A percentile compares a stretch with the other conserved stretches of the same genome.
Conservation (phyloP, 2,113 vertebrate genomes). For the Zosterops borbonicus region DNA sequence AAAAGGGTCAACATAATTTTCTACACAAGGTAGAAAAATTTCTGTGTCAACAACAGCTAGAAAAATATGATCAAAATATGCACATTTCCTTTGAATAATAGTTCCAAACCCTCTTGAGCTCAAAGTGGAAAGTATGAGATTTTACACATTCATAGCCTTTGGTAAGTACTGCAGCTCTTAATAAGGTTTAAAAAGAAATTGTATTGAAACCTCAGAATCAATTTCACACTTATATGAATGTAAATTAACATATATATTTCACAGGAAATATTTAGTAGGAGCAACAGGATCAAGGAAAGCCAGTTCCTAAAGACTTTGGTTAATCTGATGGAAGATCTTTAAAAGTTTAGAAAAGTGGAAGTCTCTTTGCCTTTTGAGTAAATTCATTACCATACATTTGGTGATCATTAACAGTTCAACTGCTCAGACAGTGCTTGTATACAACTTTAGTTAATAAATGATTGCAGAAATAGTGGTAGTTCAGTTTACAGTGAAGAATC, state of each 20-base stretch:
- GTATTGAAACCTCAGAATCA: background rate
- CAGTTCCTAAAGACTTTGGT: background rate
- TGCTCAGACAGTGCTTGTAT: background rate
- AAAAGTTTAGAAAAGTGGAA: background rate
- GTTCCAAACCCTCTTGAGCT: background rate
- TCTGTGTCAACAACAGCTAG: background rate
- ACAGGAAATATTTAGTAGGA: background rate
- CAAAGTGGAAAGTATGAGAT: background rate
- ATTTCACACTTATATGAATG: background rate
- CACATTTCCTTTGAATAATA: background rate
- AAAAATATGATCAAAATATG: background rate
- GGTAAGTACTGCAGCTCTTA: background rate
- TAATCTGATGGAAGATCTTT: background rate
- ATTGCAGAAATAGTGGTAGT: background rate
- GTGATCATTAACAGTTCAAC: background rate
- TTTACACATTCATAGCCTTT: background rate
- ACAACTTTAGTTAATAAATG: background rate
- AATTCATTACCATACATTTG: background rate
- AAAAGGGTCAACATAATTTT: background rate
- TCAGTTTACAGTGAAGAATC: background rate
- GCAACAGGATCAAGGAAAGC: background rate
- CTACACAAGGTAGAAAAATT: background rate
- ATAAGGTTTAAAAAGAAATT: background rate
- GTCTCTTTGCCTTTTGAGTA: background rate
- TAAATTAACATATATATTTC: background rate